Evolutionary conservation across 2,113 vertebrate genomes (phyloP), one percentile per base, ranked within the genome.

Genomic region (Mugil cephalus): DNA sequence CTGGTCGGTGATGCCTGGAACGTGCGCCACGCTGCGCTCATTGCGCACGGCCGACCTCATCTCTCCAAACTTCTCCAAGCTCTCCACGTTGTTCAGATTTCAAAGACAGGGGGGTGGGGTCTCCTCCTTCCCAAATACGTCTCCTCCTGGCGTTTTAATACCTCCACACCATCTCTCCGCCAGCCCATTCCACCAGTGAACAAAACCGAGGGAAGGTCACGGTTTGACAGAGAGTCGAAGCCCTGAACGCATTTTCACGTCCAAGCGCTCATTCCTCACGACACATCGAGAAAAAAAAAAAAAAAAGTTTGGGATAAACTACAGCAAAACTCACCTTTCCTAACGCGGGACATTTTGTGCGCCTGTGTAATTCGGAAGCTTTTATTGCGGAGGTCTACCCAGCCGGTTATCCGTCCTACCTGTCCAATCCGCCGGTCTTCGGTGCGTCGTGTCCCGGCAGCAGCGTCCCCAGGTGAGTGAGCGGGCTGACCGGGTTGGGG

Each of bases 391-490:
- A 69, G 13, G 54, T 42, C 45, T 10, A 11, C 18, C 46, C 47
- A 18, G 52, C 42, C 30, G 55, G 10, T 17, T 12, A 1, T 21
- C 14, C 6, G 48, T 8, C 76, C 74, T 80, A 93, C 92, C 94
- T 93, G 84, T 91, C 80, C 89, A 86, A 92, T 45, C 77, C 74
- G 39, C 46, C 74, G 48, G 67, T 13, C 70, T 72, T 53, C 61
- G 79, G 62, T 68, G 86, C 80, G 69, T 87, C 83, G 74, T 78
- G 84, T 74, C 65, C 78, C 8, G 79, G 39, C 61, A 77, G 80
- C 73, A 85, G 75, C 18, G 89, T 63, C 35, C 87, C 88, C 82
- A 93, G 93, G 93, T 93, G 94, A 93, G 93, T 92, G 17, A 94
- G 87, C 15, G 85, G 59, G 30, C 36, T 50, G 40, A 13, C 24